Percentiles rank a stretch among this genome's conserved stretches.
Conservation (phyloP, 2,888 invertebrate genomes). For the Chloroclysta siterata region DNA sequence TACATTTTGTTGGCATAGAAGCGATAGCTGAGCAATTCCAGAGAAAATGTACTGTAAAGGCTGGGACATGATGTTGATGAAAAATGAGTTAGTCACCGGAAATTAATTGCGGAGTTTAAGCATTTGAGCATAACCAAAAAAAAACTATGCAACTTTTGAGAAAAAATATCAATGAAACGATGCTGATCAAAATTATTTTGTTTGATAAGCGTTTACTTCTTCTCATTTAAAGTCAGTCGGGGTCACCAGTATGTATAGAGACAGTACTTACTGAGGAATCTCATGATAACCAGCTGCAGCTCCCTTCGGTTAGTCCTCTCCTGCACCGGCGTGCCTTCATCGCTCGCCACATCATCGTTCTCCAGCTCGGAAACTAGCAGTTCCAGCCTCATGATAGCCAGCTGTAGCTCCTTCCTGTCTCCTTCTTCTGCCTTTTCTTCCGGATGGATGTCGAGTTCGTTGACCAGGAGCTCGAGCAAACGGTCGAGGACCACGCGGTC, state of each 20-base stretch:
- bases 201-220: not conserved
- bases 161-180: too few species aligned
- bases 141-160: too few species aligned
- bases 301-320: conserved; percentile 91
- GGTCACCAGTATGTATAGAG: not conserved
- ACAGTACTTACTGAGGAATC: conserved; percentile 88
- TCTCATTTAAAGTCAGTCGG: not conserved
- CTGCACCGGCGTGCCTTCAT: conserved; percentile 76
- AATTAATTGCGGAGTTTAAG: too few species aligned
- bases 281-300: conserved; percentile 94
- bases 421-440: conserved; percentile 82
- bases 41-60: too few species aligned
- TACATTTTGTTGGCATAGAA: too few species aligned
- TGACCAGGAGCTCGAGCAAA: conserved; percentile 89
- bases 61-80: too few species aligned
- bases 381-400: conserved; percentile 93
- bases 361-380: conserved; percentile 90
- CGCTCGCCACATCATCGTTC: conserved; percentile 83
- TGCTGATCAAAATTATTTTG: too few species aligned
- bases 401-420: conserved; percentile 91
- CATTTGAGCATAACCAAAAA: too few species aligned
- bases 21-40: too few species aligned
- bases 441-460: conserved; percentile 88
- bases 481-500: conserved; percentile 92
- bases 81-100: too few species aligned